Evolutionary conservation across 1,140 invertebrate species (phyloP).

Genomic region (Dermatophagoides farinae): DNA sequence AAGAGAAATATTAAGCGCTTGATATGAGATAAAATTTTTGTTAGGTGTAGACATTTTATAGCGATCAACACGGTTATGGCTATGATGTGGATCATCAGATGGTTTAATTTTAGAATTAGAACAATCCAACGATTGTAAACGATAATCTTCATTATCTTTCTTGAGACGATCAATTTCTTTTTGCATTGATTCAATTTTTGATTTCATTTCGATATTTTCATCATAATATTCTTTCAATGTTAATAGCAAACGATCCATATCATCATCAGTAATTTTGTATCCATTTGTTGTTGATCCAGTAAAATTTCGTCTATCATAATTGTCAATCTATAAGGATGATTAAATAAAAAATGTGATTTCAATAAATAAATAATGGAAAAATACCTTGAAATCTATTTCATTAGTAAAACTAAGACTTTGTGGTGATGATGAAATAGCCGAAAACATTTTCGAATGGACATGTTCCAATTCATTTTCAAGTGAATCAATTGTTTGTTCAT

Average conservation of each 20-base stretch:
- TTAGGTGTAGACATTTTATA: not conserved
- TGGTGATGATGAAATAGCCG: too few relatives aligned
- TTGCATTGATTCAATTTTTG: not conserved
- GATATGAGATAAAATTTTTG: slow-evolving; percentile 1
- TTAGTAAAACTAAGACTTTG: not conserved
- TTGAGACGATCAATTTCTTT: not conserved
- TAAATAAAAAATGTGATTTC: not conserved
- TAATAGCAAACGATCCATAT: not conserved
- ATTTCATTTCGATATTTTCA: slow-evolving; percentile 1
- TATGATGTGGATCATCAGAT: not conserved
- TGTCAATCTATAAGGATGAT: not conserved
- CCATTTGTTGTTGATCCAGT: not conserved
- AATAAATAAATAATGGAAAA: not conserved
- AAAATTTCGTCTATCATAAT: not conserved
- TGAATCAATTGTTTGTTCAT: not conserved
- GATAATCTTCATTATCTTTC: not conserved
- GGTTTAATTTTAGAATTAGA: not conserved
- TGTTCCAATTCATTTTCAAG: not conserved
- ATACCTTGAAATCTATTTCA: not conserved
- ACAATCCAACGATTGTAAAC: too few relatives aligned
- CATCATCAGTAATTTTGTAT: not conserved
- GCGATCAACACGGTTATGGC: not conserved
- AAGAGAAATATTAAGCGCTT: not conserved
- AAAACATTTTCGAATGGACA: not conserved
- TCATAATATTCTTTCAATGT: not conserved